Conservation (phyloP, 2,113 vertebrate genomes). For the Callipepla squamata region DNA sequence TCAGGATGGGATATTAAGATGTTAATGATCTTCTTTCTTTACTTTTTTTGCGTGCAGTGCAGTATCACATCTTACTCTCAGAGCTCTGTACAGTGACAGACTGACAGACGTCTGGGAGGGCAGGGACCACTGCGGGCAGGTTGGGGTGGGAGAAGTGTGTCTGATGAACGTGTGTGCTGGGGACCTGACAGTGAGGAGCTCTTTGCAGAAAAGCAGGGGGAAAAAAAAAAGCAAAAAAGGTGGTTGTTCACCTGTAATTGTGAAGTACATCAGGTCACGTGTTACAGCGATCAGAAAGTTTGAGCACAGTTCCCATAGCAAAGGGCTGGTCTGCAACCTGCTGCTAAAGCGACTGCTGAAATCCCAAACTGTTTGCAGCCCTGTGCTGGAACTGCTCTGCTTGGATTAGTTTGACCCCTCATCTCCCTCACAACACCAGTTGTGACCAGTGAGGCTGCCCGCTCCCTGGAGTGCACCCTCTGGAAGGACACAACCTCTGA, state of each 20-base stretch:
- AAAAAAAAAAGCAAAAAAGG: background rate
- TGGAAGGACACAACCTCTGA: background rate
- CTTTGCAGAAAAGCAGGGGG: background rate
- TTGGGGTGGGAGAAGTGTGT: background rate
- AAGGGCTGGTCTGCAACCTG: background rate
- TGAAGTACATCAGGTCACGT: background rate
- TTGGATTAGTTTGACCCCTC: background rate
- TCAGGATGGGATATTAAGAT: constrained; percentile 74
- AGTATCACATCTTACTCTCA: background rate
- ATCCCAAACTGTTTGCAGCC: background rate
- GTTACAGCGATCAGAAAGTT: background rate
- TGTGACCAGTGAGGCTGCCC: background rate
- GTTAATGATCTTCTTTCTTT: constrained; percentile 70
- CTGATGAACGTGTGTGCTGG: background rate
- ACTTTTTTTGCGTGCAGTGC: background rate
- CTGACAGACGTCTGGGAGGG: background rate
- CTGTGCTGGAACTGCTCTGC: background rate
- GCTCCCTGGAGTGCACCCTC: background rate
- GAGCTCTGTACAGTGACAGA: background rate
- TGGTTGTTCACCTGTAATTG: background rate
- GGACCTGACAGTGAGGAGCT: background rate
- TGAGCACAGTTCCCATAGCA: background rate
- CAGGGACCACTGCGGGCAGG: background rate
- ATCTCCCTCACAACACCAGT: background rate
- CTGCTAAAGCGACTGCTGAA: background rate